Evolutionary conservation across 1,140 invertebrate genomes (phyloP).

Genomic region (Lordiphosa collinella): DNA sequence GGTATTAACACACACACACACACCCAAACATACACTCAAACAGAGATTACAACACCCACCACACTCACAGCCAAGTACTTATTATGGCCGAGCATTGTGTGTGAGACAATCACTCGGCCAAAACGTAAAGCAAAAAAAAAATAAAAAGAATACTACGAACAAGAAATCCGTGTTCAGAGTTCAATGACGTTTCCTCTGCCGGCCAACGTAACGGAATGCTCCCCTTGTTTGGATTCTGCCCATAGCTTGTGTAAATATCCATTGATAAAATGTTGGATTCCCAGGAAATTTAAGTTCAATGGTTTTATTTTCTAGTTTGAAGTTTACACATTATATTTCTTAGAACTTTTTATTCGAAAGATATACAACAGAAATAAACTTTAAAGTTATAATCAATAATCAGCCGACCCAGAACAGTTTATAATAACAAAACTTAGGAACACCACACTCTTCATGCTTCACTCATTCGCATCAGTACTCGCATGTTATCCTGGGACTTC

Average conservation of each 20-base stretch:
- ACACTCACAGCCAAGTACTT: conserved; percentile 16
- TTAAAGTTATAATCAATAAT: too few relatives aligned
- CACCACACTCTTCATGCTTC: too few relatives aligned
- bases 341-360: too few relatives aligned
- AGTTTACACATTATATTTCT: too few relatives aligned
- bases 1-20: conserved; percentile 49
- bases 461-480: too few relatives aligned
- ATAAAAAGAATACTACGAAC: conserved; percentile 13
- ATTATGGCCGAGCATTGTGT: conserved; percentile 28
- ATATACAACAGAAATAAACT: too few relatives aligned
- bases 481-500: too few relatives aligned
- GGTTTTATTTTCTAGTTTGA: too few relatives aligned
- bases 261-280: background rate
- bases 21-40: conserved; percentile 10
- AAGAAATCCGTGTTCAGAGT: conserved; percentile 29
- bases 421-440: too few relatives aligned
- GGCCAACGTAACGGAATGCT: conserved; percentile 22
- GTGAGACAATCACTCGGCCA: conserved; percentile 40
- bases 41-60: conserved; percentile 13
- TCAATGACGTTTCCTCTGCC: conserved; percentile 33
- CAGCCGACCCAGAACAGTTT: too few relatives aligned
- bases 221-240: too few relatives aligned
- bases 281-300: too few relatives aligned
- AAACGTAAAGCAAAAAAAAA: conserved; percentile 36
- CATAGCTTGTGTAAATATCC: background rate